Evolutionary conservation across 2,113 vertebrate species (phyloP).

Genomic region (Megatriorchis doriae): DNA sequence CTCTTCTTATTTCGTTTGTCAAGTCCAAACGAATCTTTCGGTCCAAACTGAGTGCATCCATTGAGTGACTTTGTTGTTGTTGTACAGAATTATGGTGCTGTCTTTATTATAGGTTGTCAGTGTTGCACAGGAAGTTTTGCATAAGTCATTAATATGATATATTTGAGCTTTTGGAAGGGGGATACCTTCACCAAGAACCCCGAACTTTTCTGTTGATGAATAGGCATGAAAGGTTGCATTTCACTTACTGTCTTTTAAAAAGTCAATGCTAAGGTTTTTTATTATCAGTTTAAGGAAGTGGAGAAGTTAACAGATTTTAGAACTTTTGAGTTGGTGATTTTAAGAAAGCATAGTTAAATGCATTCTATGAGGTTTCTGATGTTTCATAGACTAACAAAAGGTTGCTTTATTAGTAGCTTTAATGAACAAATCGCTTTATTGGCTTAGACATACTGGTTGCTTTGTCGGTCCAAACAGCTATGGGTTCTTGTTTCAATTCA

Average conservation of each 20-base stretch:
- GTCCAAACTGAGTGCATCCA: not conserved
- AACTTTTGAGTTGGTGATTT: conserved; percentile 60
- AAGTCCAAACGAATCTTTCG: not conserved
- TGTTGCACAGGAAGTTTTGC: not conserved
- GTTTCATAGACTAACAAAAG: conserved; percentile 79
- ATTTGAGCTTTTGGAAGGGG: not conserved
- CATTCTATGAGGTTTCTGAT: conserved; percentile 74
- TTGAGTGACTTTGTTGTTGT: not conserved
- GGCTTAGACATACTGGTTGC: conserved; percentile 82
- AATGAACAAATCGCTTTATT: conserved; percentile 81
- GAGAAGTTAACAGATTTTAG: conserved; percentile 54
- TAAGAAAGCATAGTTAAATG: conserved; percentile 66
- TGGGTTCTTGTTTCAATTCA: conserved; percentile 82
- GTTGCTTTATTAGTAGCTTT: conserved; percentile 80
- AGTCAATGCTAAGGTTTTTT: not conserved
- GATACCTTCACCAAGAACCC: not conserved
- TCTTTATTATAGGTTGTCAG: not conserved
- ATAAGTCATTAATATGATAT: not conserved
- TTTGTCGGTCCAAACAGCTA: conserved; percentile 76
- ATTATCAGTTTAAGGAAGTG: conserved; percentile 28
- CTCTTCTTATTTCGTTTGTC: not conserved
- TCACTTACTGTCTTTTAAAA: not conserved
- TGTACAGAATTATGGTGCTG: not conserved
- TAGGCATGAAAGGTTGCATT: not conserved
- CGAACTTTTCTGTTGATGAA: not conserved